Evolutionary conservation across 2,888 invertebrate species (phyloP), one percentile per base, ranked within the genome.

Genomic region (Octonoba sinensis): DNA sequence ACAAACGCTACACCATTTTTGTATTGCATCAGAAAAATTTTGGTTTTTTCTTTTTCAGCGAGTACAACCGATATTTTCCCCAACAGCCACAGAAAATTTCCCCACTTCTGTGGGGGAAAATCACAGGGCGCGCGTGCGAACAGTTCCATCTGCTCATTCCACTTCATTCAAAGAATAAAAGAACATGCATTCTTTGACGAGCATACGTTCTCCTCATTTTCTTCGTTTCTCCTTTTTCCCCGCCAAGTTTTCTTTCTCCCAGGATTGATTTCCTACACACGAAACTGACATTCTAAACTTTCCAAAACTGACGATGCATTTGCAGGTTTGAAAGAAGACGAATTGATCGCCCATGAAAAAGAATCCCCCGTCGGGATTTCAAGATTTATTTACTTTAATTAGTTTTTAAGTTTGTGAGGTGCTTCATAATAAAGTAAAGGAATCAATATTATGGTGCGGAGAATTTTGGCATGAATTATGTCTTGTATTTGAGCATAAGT

Each of bases 301-400:
- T 22, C 60, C 24, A 27, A 24, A 60, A 24, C 59, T 20, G 59
- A n/a, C 24, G 66, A 22, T 49, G 51, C 16, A 22, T 51, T 49
- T 51, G 51, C 27, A 51, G 69, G 44, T 46, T 6, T 16, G 59
- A 46, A 44, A 24, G 27, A 27, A 69, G 27, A 56, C 44, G 47
- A 56, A 71, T 71, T 59, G 70, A 71, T 71, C 56, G 57, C 59
- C 44, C 70, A n/a, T 15, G 6, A 20, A n/a, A 22, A 59, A 13
- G 57, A 24, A n/a, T n/a, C 47, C 24, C 36, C 36, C 36, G 36
- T 36, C 36, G 36, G 36, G 36, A 36, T 36, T 36, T 36, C 36
- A 8, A 36, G 36, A 36, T 36, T 51, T 72, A 51, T 64, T 70
- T 70, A 47, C 47, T 70, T 70, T 70, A 70, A 70, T 70, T 70